These are phyloP conservation scores for Brachyrhaphis roseni DNA, from an alignment of 2,797 vertebrate genomes.

Conservation along the genomic window DNA sequence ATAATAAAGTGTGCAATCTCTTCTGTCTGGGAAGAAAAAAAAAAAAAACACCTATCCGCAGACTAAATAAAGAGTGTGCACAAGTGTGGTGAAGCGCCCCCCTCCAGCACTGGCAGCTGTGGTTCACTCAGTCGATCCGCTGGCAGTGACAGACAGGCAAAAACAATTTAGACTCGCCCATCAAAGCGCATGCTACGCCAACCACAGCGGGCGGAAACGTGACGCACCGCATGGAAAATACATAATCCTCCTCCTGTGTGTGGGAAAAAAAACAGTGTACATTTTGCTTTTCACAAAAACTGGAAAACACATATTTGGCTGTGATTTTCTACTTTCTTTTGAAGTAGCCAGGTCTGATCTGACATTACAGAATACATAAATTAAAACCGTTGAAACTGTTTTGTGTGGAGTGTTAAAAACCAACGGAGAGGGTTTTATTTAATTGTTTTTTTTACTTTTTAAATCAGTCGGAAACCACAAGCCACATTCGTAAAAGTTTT, in stretches of 20 bases:
- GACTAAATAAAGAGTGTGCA: conserved; percentile 54
- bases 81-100: conserved; percentile 59
- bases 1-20: conserved; percentile 48
- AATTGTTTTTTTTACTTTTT: background rate
- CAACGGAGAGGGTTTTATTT: background rate
- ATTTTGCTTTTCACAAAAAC: conserved; percentile 31
- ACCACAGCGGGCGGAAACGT: conserved; percentile 50
- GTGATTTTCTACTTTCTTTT: background rate
- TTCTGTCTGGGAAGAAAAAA: conserved; percentile 24
- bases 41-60: conserved; percentile 51
- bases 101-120: conserved; percentile 55
- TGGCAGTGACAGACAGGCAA: conserved; percentile 72
- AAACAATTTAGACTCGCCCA: conserved; percentile 70
- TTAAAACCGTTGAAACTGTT: background rate
- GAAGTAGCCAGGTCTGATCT: background rate
- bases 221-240: conserved; percentile 49
- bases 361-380: background rate
- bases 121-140: conserved; percentile 54
- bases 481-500: background rate
- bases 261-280: conserved; percentile 14
- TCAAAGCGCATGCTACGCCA: conserved; percentile 64
- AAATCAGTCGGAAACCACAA: background rate
- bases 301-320: background rate
- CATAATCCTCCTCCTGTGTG: conserved; percentile 44
- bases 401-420: background rate